Evolutionary conservation across 35 echinoderm and acorn worm genomes (phyloP), one percentile per base, ranked within the genome.

Genomic region (Apostichopus japonicus): DNA sequence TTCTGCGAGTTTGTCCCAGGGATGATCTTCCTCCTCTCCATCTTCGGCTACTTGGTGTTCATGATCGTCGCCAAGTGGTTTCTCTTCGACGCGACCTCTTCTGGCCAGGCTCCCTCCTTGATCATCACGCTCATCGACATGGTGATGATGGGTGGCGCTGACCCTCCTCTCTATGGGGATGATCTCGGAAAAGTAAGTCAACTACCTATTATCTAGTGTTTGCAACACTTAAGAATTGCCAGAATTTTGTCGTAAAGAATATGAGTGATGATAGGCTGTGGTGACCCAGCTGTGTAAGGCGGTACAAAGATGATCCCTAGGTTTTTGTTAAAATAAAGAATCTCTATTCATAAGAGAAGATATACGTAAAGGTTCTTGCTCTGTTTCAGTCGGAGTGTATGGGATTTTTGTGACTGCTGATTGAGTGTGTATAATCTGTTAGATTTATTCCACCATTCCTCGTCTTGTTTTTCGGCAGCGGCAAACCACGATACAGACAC

Each of bases 91-190:
- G 21, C 93, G n/a, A n/a, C n/a, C n/a, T n/a, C n/a, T n/a, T n/a
- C n/a, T n/a, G 19, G 17, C 79, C 44, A 6, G 14, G 95, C 95
- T 24, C 95, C 95, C 2, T 92, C 89, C 13, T 82, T 96, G 4
- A 93, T 96, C 80, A 94, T 91, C 24, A 94, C 93, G 53, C 90
- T 96, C 8, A 96, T 96, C n/a, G 87, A 96, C 58, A 96, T 96
- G 95, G 71, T 94, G 55, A 71, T 94, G 56, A 56, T 93, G 57
- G 24, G 53, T 24, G 86, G 25, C 24, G 86, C 10, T 0, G 16
- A 14, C 21, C 24, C 7, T 1, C 86, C 86, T 6, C 61, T 87
- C 1, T 87, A 87, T 65, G 86, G 86, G 6, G 63, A 87, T 9
- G 13, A 19, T 2, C 56, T 70, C 4, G 86, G 63, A 75, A 15